phyloP scores from a whole-genome alignment of 1,140 invertebrate species.

The Atta texana region DNA sequence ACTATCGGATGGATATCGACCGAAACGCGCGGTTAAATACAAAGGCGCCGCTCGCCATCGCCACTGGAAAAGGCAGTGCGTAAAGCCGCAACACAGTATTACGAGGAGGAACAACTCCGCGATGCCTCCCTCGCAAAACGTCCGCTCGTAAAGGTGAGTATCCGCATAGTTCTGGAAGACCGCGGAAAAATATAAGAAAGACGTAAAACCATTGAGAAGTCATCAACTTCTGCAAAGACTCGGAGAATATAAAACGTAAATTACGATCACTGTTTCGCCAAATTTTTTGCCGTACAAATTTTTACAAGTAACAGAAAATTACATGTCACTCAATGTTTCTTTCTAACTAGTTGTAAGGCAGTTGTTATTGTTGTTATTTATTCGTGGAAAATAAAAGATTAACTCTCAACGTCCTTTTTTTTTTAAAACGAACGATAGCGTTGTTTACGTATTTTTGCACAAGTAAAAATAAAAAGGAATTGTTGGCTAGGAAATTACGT shows the following conservation, averaged over 20 bases:
- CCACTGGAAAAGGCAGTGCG: slow-evolving; percentile 51
- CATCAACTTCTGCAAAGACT: background rate
- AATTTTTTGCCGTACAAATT: background rate
- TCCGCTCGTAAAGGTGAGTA: slow-evolving; percentile 25
- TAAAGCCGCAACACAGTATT: slow-evolving; percentile 61
- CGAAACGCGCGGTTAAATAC: slow-evolving; percentile 46
- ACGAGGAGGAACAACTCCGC: slow-evolving; percentile 29
- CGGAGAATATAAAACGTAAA: background rate
- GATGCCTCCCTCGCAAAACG: slow-evolving; percentile 16
- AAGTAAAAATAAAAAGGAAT: slow-evolving; percentile 8
- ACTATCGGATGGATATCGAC: slow-evolving; percentile 64
- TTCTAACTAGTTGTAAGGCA: background rate
- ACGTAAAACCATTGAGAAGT: background rate
- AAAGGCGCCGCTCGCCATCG: slow-evolving; percentile 60
- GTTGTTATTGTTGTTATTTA: background rate
- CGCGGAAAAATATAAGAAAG: background rate
- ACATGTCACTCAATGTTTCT: background rate
- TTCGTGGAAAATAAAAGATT: background rate
- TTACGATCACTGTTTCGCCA: background rate
- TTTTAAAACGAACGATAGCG: background rate
- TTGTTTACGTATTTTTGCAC: background rate
- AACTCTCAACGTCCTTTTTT: background rate
- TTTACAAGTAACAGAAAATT: slow-evolving; percentile 14
- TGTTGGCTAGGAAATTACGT: background rate
- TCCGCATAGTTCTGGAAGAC: slow-evolving; percentile 20